A percentile compares a stretch with the other conserved stretches of the same genome.
These are phyloP conservation scores for Chloroceryle inda DNA, from an alignment of 2,797 vertebrate species.

Conservation along the genomic window DNA sequence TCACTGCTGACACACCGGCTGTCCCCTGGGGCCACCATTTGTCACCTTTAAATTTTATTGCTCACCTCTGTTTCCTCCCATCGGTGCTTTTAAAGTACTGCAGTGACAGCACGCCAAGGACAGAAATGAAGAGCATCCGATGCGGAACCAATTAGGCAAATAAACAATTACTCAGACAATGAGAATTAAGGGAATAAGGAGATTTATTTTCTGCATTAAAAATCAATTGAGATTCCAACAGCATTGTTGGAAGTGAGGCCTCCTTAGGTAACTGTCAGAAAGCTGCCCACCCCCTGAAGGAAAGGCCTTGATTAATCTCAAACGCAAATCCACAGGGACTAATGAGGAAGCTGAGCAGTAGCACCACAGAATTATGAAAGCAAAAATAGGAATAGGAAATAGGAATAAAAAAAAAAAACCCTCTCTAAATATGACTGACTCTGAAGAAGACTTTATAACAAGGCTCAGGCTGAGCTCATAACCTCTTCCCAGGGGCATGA, in stretches of 20 bases:
- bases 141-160: slow-evolving; percentile 77
- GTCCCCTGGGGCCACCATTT: slow-evolving; percentile 16
- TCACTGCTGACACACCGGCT: slow-evolving; percentile 31
- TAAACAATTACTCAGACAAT: slow-evolving; percentile 67
- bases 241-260: background rate
- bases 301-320: slow-evolving; percentile 33
- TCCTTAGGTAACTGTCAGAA: slow-evolving; percentile 38
- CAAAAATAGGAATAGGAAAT: background rate
- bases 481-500: background rate
- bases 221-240: slow-evolving; percentile 16
- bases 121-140: slow-evolving; percentile 58
- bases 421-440: background rate
- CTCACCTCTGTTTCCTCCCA: slow-evolving; percentile 25
- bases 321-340: background rate
- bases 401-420: background rate
- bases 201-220: slow-evolving; percentile 23
- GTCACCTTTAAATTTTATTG: slow-evolving; percentile 59
- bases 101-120: slow-evolving; percentile 63
- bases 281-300: background rate
- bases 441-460: background rate
- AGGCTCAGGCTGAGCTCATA: background rate
- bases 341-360: background rate
- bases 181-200: slow-evolving; percentile 41
- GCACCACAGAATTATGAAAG: background rate
- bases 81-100: background rate